A percentile compares a stretch with the other conserved stretches of the same genome.
Evolutionary conservation across 2,113 vertebrate species (phyloP).

Genomic region (Raja brachyura): DNA sequence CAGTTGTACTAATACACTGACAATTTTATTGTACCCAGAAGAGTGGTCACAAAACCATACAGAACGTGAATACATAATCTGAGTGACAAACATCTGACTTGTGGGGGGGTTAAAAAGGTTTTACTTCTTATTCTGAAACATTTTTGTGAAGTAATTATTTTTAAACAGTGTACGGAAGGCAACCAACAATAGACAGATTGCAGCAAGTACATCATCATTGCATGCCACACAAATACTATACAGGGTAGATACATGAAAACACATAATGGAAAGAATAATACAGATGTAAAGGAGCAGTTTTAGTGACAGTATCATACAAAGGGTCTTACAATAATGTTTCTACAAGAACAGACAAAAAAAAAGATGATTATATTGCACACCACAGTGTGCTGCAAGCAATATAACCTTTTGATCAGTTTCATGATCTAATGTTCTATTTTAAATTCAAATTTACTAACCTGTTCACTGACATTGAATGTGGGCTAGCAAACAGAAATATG

Average conservation of each 20-base stretch:
- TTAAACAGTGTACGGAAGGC: not conserved
- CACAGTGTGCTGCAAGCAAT: slow-evolving; percentile 42
- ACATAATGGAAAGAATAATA: slow-evolving; percentile 21
- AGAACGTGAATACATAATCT: not conserved
- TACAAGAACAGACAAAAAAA: slow-evolving; percentile 26
- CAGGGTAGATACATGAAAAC: slow-evolving; percentile 29
- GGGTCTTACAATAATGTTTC: slow-evolving; percentile 26
- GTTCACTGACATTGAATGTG: slow-evolving; percentile 98
- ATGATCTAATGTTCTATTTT: slow-evolving; percentile 67
- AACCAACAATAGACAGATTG: not conserved
- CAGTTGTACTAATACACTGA: not conserved
- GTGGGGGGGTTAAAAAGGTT: not conserved
- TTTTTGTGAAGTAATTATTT: not conserved
- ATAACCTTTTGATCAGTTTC: slow-evolving; percentile 50
- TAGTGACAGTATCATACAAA: slow-evolving; percentile 4
- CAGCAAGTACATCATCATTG: slow-evolving; percentile 20
- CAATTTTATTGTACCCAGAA: not conserved
- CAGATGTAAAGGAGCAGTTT: not conserved
- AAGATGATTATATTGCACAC: slow-evolving; percentile 33
- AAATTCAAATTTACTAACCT: slow-evolving; percentile 88
- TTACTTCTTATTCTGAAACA: not conserved
- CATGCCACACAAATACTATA: slow-evolving; percentile 35
- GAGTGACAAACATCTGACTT: not conserved
- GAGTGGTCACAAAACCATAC: not conserved
- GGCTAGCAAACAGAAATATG: slow-evolving; percentile 96